A percentile compares a stretch with the other conserved stretches of the same genome.
Evolutionary conservation across 2,113 vertebrate species (phyloP).

Genomic region (Chlorodrepanis virens): DNA sequence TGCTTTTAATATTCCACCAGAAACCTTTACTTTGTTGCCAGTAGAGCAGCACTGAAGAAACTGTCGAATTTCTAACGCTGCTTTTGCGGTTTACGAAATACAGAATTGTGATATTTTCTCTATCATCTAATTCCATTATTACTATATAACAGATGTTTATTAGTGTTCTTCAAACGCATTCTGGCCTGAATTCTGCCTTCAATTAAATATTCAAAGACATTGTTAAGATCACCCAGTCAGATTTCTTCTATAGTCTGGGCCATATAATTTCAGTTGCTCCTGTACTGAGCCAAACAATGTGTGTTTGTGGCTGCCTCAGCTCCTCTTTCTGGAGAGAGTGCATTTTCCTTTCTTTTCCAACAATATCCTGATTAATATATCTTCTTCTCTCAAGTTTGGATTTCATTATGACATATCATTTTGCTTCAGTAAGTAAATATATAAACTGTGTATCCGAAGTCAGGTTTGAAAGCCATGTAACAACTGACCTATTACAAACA

Average conservation of each 20-base stretch:
- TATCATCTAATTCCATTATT: neutral
- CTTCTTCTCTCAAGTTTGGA: slow-evolving; percentile 29
- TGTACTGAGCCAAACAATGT: neutral
- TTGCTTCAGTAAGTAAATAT: slow-evolving; percentile 59
- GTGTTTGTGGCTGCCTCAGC: neutral
- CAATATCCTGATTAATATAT: slow-evolving; percentile 48
- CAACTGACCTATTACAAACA: slow-evolving; percentile 66
- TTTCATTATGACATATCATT: slow-evolving; percentile 59
- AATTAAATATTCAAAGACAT: neutral
- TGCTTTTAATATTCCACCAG: neutral
- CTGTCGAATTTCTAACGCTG: neutral
- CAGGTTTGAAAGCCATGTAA: slow-evolving; percentile 62
- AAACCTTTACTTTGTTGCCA: neutral
- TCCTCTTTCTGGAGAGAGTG: neutral
- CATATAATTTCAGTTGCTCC: neutral
- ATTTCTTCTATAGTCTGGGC: neutral
- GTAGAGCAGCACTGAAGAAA: neutral
- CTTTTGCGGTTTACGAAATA: neutral
- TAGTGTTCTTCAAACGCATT: neutral
- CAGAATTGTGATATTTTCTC: neutral
- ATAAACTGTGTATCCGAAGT: slow-evolving; percentile 54
- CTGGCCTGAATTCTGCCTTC: neutral
- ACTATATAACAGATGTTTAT: neutral
- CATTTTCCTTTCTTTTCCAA: neutral
- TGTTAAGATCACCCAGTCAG: neutral